Evolutionary conservation across 2,888 invertebrate species (phyloP), one percentile per base, ranked within the genome.

Genomic region (Ptychoptera albimana): DNA sequence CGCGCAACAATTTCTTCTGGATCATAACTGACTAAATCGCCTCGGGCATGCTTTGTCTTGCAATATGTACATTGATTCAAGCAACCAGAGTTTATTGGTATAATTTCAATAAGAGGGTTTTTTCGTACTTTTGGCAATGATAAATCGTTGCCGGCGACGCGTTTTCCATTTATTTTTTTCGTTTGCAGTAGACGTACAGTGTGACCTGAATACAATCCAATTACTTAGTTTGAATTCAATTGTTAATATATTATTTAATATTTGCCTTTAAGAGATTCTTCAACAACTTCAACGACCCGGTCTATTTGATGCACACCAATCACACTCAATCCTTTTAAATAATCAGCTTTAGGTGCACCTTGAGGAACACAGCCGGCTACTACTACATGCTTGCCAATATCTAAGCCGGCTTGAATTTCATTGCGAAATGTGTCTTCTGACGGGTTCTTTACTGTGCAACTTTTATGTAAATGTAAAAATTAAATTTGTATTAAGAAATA

Each of bases 301-400:
- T 98, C 96, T 48, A 98, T 97, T 69, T 98, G 97, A 57, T 97
- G 94, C 0, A 97, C 96, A 0, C 97, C 97, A n/a, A 98, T 83
- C 1, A 96, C 76, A 53, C 96, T 96, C 8, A 96, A 69, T 0
- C 88, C 87, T 34, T 53, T 55, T 1, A 65, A 49, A 48, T 73
- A 75, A 1, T 64, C 65, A 0, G 82, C 72, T 43, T 82, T 79
- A 0, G 85, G 86, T 1, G 85, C 85, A 0, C 93, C 94, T 66
- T 96, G 96, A 0, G 96, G 91, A 7, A 97, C 96, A 64, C 97
- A 98, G 0, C 97, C 97, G 1, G 97, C 93, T n/a, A 96, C 78
- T 2, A 98, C 93, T 12, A 97, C 75, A 52, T 80, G 77, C 53
- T 92, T 87, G 1, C 85, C 84, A 2, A 70, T 68, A 29, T 73